Evolutionary conservation across 1,140 invertebrate species (phyloP).

Genomic region (Sycobia sp.): DNA sequence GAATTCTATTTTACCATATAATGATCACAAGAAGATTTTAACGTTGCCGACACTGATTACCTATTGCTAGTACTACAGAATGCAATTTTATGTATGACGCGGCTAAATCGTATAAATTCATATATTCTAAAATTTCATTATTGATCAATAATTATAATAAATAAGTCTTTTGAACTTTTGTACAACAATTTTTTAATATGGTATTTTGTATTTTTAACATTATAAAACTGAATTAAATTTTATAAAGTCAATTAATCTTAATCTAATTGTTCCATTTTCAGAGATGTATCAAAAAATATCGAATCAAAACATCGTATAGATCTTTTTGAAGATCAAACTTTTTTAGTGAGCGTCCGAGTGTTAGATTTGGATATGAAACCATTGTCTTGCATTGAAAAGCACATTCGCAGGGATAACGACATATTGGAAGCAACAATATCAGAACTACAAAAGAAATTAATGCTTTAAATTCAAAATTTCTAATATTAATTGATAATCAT

Average conservation of each 20-base stretch:
- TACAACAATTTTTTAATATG: too few species aligned
- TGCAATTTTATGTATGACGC: too few species aligned
- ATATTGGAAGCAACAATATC: conserved; percentile 51
- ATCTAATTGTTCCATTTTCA: conserved; percentile 37
- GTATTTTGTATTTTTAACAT: too few species aligned
- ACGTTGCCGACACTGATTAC: too few species aligned
- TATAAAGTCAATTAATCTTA: conserved; percentile 11
- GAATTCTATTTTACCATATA: conserved; percentile 3
- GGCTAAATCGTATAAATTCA: too few species aligned
- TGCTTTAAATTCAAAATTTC: neutral
- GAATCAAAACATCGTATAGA: conserved; percentile 39
- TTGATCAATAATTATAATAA: conserved; percentile 2
- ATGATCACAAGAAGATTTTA: neutral
- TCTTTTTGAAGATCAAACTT: conserved; percentile 51
- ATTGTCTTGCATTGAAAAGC: conserved; percentile 61
- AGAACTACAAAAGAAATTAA: conserved; percentile 19
- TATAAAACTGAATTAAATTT: too few species aligned
- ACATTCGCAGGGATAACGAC: conserved; percentile 57
- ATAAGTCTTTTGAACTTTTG: neutral
- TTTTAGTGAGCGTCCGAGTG: conserved; percentile 57
- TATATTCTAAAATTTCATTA: too few species aligned
- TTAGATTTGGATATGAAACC: conserved; percentile 65
- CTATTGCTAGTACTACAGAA: too few species aligned
- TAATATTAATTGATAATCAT: too few species aligned
- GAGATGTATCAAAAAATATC: conserved; percentile 25